Evolutionary conservation across 1,140 invertebrate species (phyloP), one percentile per base, ranked within the genome.

Genomic region (Brachionus calyciflorus): DNA sequence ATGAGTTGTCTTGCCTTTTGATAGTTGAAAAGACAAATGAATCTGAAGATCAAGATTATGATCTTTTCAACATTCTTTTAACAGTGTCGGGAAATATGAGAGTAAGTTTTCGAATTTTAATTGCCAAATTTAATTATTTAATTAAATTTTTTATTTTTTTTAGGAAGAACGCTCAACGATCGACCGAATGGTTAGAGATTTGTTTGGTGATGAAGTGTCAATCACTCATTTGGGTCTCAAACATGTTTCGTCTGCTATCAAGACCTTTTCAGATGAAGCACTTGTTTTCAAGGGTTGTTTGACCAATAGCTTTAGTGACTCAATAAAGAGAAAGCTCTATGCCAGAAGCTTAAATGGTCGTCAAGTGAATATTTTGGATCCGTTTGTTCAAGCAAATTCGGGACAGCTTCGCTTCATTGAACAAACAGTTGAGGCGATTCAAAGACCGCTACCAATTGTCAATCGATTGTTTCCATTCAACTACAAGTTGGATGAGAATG

Each of bases 211-310:
- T 9, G 26, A 55, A 28, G 53, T 55, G 24, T 1, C 1, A 9
- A 26, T 55, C n/a, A 55, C 53, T 55, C 33, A 9, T 55, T 55
- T 55, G n/a, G 12, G n/a, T 28, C 30, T 55, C 2, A 55, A 55
- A n/a, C 53, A 55, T 28, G 9, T 55, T 5, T 28, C 53, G 4
- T 28, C 53, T n/a, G 53, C 21, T 7, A 12, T 30, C 2, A 55
- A 55, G n/a, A 28, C 53, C 6, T 55, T 55, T 30, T 5, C 2
- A 28, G 53, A 55, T 28, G 53, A 55, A 28, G 24, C n/a, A n/a
- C 53, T 55, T 12, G n/a, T 55, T 30, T 55, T 55, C n/a, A 55
- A 55, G 28, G 53, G 53, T 10, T 55, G 53, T 28, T 12, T 57
- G 30, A 57, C 26, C 17, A 30, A 30, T 6, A 24, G 21, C 26